These are phyloP conservation scores for Scolanthus callimorphus DNA, from an alignment of 92 coral and sea anemone species.

Conservation along the genomic window DNA sequence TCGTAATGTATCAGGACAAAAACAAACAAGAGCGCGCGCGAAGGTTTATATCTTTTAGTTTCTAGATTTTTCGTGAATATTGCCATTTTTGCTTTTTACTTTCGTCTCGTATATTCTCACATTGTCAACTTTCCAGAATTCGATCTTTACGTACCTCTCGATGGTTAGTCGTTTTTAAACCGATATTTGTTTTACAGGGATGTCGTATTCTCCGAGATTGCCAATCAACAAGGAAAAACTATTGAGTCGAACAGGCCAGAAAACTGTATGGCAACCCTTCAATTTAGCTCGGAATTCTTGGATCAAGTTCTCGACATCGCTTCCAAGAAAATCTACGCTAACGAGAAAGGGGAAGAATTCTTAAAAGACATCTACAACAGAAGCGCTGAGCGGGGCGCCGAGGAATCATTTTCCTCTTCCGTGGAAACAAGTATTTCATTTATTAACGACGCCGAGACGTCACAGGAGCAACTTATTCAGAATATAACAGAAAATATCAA, in stretches of 20 bases:
- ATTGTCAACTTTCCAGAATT: no score
- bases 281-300: slow-evolving; percentile 56
- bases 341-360: slow-evolving; percentile 37
- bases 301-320: slow-evolving; percentile 34
- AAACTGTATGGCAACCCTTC: slow-evolving; percentile 7
- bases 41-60: no score
- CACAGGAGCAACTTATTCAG: slow-evolving; percentile 65
- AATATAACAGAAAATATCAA: slow-evolving; percentile 89
- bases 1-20: no score
- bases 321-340: slow-evolving; percentile 31
- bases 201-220: not conserved
- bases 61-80: no score
- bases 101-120: no score
- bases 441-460: slow-evolving; percentile 22
- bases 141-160: no score
- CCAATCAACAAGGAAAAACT: slow-evolving; percentile 1
- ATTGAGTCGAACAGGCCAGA: not conserved
- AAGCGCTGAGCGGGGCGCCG: not conserved
- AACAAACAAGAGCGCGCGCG: no score
- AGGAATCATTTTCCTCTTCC: not conserved
- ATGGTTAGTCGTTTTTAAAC: no score
- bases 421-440: slow-evolving; percentile 11
- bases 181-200: slow-evolving; percentile 28
- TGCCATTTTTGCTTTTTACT: no score
- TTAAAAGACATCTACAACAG: slow-evolving; percentile 39